These are phyloP conservation scores for Lethocerus indicus DNA, from an alignment of 1,140 invertebrate species.

Conservation along the genomic window DNA sequence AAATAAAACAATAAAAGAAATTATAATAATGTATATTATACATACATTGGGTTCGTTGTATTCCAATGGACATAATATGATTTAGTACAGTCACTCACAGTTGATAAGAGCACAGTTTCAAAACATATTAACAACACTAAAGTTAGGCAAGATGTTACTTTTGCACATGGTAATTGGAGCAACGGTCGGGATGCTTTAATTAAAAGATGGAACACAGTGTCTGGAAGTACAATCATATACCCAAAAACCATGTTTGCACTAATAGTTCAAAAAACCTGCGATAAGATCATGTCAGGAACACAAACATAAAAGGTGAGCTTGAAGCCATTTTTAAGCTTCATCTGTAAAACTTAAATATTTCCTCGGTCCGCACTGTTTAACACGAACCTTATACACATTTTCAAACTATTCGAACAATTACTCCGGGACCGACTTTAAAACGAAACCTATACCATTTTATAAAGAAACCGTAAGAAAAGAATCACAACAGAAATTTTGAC, in stretches of 20 bases:
- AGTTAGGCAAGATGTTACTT: conserved; percentile 39
- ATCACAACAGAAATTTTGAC: not conserved
- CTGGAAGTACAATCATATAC: conserved; percentile 13
- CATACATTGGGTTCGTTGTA: conserved; percentile 64
- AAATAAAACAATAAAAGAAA: not conserved
- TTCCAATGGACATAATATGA: conserved; percentile 75
- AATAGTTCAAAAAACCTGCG: conserved; percentile 2
- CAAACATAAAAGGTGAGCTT: conserved; percentile 1
- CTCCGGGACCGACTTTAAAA: not conserved
- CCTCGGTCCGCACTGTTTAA: not conserved
- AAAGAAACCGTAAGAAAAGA: not conserved
- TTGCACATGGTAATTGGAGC: conserved; percentile 20
- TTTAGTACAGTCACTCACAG: conserved; percentile 59
- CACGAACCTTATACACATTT: not conserved
- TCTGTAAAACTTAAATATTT: conserved; percentile 3
- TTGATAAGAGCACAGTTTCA: conserved; percentile 55
- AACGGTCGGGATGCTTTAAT: conserved; percentile 13
- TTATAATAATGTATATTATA: conserved; percentile 16
- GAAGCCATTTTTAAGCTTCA: conserved; percentile 16
- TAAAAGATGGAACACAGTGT: conserved; percentile 13
- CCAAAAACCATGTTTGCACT: conserved; percentile 15
- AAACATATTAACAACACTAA: conserved; percentile 55
- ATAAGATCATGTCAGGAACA: conserved; percentile 3
- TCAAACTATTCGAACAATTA: conserved; percentile 1
- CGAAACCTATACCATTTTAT: not conserved